phyloP scores from a whole-genome alignment of 2,113 vertebrate genomes.

The Rhea pennata region DNA sequence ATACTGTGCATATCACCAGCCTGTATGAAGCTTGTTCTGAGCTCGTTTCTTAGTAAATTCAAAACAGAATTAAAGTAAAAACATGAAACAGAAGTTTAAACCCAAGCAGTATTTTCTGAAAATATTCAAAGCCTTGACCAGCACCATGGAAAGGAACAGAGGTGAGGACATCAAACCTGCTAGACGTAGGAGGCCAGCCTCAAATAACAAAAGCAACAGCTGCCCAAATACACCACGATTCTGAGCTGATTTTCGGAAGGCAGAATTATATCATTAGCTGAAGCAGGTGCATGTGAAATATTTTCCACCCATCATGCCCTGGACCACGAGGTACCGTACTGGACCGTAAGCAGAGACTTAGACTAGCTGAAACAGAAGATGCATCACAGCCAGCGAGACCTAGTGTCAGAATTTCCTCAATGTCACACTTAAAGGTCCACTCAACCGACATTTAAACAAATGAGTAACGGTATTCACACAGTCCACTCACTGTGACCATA shows the following conservation, averaged over 20 bases:
- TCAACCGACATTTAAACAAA: not conserved
- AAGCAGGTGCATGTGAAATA: rapidly evolving
- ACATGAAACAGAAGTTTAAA: rapidly evolving
- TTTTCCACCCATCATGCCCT: not conserved
- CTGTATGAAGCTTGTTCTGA: not conserved
- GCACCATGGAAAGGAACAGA: not conserved
- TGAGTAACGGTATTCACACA: not conserved
- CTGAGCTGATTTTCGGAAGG: not conserved
- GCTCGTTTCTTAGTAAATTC: not conserved
- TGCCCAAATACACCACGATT: rapidly evolving
- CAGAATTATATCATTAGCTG: rapidly evolving
- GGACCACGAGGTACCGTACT: not conserved
- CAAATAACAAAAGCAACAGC: not conserved
- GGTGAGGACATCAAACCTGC: not conserved
- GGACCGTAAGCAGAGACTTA: rapidly evolving
- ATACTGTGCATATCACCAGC: not conserved
- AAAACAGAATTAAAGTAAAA: not conserved
- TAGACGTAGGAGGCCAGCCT: not conserved
- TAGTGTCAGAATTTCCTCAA: not conserved
- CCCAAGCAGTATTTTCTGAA: not conserved
- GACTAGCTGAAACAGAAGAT: not conserved
- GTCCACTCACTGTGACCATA: not conserved
- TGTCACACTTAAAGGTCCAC: not conserved
- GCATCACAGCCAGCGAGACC: rapidly evolving
- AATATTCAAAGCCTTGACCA: too few relatives aligned